Percentiles rank a stretch among this genome's conserved stretches.
Evolutionary conservation across 2,113 vertebrate species (phyloP).

Genomic region (Saccopteryx bilineata): DNA sequence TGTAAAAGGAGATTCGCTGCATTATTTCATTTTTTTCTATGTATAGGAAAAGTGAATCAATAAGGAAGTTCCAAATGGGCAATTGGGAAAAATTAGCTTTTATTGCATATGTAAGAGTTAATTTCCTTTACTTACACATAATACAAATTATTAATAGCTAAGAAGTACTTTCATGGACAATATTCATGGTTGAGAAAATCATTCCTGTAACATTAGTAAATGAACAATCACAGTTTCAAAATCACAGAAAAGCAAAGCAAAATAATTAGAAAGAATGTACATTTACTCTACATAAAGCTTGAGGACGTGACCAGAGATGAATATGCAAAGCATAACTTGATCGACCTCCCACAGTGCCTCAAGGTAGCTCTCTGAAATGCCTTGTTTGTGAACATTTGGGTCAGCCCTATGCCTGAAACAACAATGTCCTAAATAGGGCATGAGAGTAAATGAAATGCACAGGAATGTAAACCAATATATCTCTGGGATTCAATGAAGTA

Average conservation of each 20-base stretch:
- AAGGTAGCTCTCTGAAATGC: neutral
- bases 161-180: conserved; percentile 57
- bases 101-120: conserved; percentile 51
- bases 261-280: conserved; percentile 12
- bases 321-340: neutral
- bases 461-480: neutral
- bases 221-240: conserved; percentile 55
- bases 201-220: conserved; percentile 48
- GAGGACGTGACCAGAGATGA: neutral
- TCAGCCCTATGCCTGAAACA: conserved; percentile 56
- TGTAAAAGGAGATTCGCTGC: conserved; percentile 25
- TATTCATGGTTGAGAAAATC: conserved; percentile 40
- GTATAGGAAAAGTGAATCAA: conserved; percentile 59
- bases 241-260: conserved; percentile 53
- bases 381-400: conserved; percentile 60
- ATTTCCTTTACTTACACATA: conserved; percentile 67
- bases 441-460: conserved; percentile 54
- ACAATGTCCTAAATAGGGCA: conserved; percentile 48
- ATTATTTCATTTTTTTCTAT: conserved; percentile 49
- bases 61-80: conserved; percentile 50
- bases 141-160: conserved; percentile 56
- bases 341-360: neutral
- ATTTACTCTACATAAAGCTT: conserved; percentile 34
- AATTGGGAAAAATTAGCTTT: conserved; percentile 70
- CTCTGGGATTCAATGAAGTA: neutral